Base-by-base conservation (phyloP, 2,113 vertebrate genomes). In the Sander lucioperca region DNA sequence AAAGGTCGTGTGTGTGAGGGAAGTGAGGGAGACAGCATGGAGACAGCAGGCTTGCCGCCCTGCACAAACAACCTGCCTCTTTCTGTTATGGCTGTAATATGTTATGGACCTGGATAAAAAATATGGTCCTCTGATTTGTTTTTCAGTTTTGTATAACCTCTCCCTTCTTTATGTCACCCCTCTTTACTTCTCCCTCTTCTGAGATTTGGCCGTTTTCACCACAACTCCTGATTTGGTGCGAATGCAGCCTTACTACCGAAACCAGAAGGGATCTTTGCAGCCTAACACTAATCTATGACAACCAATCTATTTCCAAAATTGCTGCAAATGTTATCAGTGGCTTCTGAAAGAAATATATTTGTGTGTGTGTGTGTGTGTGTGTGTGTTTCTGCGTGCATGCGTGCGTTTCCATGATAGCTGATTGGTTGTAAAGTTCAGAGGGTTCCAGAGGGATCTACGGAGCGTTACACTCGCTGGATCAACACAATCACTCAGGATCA, bases 401-500 rank as follows among this genome's bases (percentile, higher is more conserved):
- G 27, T 85, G 65, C 83, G 65, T 88, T 66, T 89, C 51, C 45
- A 36, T 84, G 67, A 33, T 64, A 99, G 98, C 96, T 99, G 70
- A 89, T 99, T 79, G 98, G 98, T 45, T 98, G 98, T 88, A 95
- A 91, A 75, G 95, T 99, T 74, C 94, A 78, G 51, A 94, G 98
- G 57, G 92, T 96, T 53, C 98, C 98, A 0, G 91, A 91, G 2
- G 93, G 94, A 36, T 98, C 98, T 3, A 99, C 97, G 0, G 95
- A 97, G n/a, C 96, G 98, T 0, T 99, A 99, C 79, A 97, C 97
- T 0, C 96, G 96, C 72, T 99, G 98, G 98, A 96, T 99, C 93
- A 99, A 99, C 91, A 94, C 86, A 30, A 87, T 98, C 33, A 93
- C 83, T 6, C 89, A 95, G 4, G 94, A 96, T 0, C 97, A 99